These are phyloP conservation scores for Agonopterix arenella DNA, from an alignment of 2,888 invertebrate species.

Conservation along the genomic window DNA sequence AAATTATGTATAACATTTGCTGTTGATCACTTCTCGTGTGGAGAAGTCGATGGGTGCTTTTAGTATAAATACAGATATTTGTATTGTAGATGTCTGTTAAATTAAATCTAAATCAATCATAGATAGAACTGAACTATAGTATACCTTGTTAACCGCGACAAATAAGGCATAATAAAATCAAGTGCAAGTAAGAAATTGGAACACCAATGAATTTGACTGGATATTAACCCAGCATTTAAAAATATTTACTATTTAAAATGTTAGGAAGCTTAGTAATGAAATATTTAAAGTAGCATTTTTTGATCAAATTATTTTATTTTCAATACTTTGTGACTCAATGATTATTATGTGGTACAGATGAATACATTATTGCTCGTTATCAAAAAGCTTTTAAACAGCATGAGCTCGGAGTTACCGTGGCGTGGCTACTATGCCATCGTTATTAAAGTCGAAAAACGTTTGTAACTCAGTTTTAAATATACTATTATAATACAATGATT, in stretches of 20 bases:
- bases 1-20: background rate
- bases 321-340: conserved; percentile 65
- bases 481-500: conserved; percentile 54
- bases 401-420: conserved; percentile 51
- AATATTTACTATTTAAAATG: conserved; percentile 65
- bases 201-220: conserved; percentile 46
- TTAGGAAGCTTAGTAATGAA: conserved; percentile 69
- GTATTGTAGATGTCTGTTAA: conserved; percentile 10
- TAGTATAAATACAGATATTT: conserved; percentile 26
- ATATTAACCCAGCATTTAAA: conserved; percentile 67
- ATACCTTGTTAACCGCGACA: conserved; percentile 7
- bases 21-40: conserved; percentile 5
- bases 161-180: conserved; percentile 19
- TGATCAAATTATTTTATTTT: conserved; percentile 69
- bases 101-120: background rate
- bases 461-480: conserved; percentile 76
- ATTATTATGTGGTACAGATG: conserved; percentile 54
- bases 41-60: conserved; percentile 32
- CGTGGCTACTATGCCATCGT: conserved; percentile 48
- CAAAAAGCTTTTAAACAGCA: conserved; percentile 45
- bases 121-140: conserved; percentile 6
- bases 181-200: conserved; percentile 61
- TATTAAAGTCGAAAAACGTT: conserved; percentile 59
- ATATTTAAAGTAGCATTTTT: conserved; percentile 68
- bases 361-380: conserved; percentile 56